Conservation (phyloP, 2,113 vertebrate species). For the Hydrochoerus hydrochaeris region DNA sequence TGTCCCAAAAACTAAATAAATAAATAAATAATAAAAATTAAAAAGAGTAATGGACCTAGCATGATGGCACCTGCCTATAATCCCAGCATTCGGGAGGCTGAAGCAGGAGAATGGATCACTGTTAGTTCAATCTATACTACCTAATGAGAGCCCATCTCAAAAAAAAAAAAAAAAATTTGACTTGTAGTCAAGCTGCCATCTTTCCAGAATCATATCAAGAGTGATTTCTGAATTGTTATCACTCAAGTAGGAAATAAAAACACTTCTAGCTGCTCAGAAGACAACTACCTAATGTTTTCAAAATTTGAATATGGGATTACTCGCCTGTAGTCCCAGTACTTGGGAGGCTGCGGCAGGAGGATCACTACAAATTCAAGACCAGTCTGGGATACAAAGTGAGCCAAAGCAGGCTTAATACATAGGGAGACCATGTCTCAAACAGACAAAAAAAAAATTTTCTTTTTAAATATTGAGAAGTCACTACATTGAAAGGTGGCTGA, state of each 20-base stretch:
- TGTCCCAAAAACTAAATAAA: background rate
- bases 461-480: background rate
- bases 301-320: background rate
- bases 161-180: background rate
- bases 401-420: too few relatives aligned
- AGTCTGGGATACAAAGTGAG: too few relatives aligned
- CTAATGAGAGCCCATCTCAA: background rate
- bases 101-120: background rate
- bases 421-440: too few relatives aligned
- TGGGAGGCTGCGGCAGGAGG: too few relatives aligned
- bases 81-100: too few relatives aligned
- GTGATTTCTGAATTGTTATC: background rate
- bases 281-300: too few relatives aligned
- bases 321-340: too few relatives aligned
- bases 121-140: too few relatives aligned
- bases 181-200: background rate
- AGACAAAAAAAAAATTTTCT: too few relatives aligned
- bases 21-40: background rate
- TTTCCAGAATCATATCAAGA: constrained; percentile 25
- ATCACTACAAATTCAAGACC: too few relatives aligned
- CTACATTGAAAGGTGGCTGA: constrained; percentile 1
- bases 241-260: background rate
- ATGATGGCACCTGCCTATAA: too few relatives aligned
- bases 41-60: too few relatives aligned
- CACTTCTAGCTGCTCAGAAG: background rate